Base-by-base conservation (phyloP, 1,140 invertebrate species). In the Akabosia matsudoensis region DNA sequence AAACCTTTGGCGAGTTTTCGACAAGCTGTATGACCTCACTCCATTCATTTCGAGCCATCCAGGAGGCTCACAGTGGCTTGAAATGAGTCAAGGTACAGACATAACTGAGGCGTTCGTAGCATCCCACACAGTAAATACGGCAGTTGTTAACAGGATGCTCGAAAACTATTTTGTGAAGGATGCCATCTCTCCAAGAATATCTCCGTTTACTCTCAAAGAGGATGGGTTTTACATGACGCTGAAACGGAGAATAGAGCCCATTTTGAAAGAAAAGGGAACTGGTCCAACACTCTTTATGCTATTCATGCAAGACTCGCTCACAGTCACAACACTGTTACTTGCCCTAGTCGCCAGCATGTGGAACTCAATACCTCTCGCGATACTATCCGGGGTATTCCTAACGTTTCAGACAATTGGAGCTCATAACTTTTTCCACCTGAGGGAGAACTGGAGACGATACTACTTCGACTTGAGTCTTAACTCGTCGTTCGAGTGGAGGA, bases 381-480 rank as follows among this genome's bases (percentile, higher is more conserved):
- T 86, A 4, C n/a, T 88, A 26, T 81, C 87, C 74, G 90, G 88
- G 0, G 73, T 89, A 2, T 83, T 87, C 26, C 82, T 94, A 0
- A 84, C 85, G 30, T 88, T 89, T 83, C 85, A 88, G 0, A 84
- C 86, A 16, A 86, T 90, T 33, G 86, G 85, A 26, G 88, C 89
- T 0, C 93, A 96, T 82, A 96, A 95, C 84, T 96, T 92, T 82
- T 90, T 94, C 70, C 93, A 96, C 82, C 87, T 90, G 81, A 88
- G 87, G 26, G 90, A 95, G 82, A 93, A 89, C 82, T 93, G 92
- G 87, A 88, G 93, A 61, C 93, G 93, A 90, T 93, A 92, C 82
- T 89, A 92, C 51, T 92, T 92, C 76, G 91, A 94, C 82, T 83
- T 95, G 16, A 85, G 86, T 33, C 82, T 90, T 70, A 83, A 91